phyloP scores from a whole-genome alignment of 2,113 vertebrate species.

The Micromys minutus region DNA sequence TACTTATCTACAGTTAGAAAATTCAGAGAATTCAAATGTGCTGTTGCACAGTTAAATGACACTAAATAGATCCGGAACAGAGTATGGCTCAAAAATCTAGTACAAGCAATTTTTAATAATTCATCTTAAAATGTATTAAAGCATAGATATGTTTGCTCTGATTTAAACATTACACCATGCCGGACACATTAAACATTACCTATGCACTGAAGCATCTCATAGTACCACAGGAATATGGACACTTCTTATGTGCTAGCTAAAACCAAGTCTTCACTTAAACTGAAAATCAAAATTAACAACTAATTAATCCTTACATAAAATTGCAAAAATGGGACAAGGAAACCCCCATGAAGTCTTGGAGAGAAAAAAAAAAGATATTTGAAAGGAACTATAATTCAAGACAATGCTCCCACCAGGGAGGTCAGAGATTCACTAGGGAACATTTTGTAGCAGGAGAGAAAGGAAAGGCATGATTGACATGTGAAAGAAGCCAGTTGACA shows the following conservation, averaged over 20 bases:
- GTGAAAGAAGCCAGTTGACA: not conserved
- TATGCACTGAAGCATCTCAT: not conserved
- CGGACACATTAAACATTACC: not conserved
- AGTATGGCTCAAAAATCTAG: too few relatives aligned
- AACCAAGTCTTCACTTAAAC: not conserved
- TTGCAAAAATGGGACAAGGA: not conserved
- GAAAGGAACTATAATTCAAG: constrained; percentile 13
- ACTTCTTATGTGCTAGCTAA: not conserved
- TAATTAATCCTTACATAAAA: not conserved
- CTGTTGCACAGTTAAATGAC: too few relatives aligned
- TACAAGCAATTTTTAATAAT: not conserved
- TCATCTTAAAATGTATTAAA: not conserved
- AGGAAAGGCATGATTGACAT: not conserved
- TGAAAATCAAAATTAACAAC: not conserved
- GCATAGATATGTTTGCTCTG: not conserved
- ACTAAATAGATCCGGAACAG: fast-evolving
- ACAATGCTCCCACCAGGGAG: not conserved
- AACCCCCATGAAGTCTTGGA: constrained; percentile 36
- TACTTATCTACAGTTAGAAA: not conserved
- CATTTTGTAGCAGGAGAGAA: not conserved
- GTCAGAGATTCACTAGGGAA: not conserved
- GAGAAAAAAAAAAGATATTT: not conserved
- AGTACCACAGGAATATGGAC: not conserved
- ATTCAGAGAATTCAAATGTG: not conserved
- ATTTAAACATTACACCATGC: not conserved